phyloP scores from a whole-genome alignment of 2,888 invertebrate genomes.

The Sinhomidia bicolor region DNA sequence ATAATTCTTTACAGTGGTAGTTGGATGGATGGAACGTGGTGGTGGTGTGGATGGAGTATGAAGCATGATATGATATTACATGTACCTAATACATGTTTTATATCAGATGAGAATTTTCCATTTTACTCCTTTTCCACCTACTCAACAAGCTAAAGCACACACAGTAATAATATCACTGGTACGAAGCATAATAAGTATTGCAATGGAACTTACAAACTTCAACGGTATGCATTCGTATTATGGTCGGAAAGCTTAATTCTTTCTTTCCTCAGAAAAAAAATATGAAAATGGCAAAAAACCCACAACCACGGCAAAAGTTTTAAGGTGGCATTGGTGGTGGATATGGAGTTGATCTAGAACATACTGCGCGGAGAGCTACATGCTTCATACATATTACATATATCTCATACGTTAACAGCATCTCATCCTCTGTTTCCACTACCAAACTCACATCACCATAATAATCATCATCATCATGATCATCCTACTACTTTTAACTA shows the following conservation, averaged over 20 bases:
- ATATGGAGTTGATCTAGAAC: background rate
- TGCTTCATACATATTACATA: no score
- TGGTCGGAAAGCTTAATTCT: background rate
- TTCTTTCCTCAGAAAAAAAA: background rate
- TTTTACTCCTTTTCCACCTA: background rate
- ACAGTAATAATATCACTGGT: no score
- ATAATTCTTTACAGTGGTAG: background rate
- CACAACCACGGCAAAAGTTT: constrained; percentile 18
- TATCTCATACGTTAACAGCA: background rate
- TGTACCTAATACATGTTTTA: no score
- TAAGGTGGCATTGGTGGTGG: constrained; percentile 2
- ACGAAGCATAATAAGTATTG: no score
- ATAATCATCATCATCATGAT: background rate
- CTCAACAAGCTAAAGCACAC: background rate
- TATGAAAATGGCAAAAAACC: constrained; percentile 57
- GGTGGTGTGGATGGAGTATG: background rate
- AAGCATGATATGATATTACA: no score
- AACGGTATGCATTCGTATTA: constrained; percentile 43
- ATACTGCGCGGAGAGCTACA: background rate
- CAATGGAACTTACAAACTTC: no score
- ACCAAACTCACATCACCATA: background rate
- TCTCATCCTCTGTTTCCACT: background rate
- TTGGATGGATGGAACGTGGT: no score
- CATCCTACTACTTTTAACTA: background rate
- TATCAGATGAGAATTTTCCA: constrained; percentile 51